Evolutionary conservation across 2,113 vertebrate species (phyloP), one percentile per base, ranked within the genome.

Genomic region (Rhinogobius similis): DNA sequence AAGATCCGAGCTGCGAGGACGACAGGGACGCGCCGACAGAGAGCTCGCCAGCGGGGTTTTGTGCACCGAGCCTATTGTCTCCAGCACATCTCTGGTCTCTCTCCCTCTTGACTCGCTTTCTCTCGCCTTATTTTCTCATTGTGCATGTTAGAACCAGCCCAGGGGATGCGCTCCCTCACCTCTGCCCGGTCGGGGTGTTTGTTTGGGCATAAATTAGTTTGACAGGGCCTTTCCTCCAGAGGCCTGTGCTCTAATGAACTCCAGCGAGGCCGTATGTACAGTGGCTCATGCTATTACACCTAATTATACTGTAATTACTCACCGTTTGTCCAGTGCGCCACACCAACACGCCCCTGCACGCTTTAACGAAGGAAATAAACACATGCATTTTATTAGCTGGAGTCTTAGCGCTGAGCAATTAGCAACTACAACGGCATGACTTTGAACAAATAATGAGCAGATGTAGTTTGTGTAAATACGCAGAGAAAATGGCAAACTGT

Each of bases 201-300:
- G 78, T 68, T 43, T 87, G 41, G 64, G 55, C 0, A 81, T 84
- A 75, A 86, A 73, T 81, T 21, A 61, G 23, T 74, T 14, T 79
- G 72, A 77, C 67, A 74, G 63, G 56, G 65, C 65, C 29, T 41
- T 27, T 32, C 41, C 73, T 79, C 82, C 16, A 13, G 66, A 71
- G 84, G 77, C 20, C 43, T 18, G 26, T 18, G 26, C 32, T 48
- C 66, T 85, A 78, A 82, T 86, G 76, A 80, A 88, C 73, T 79
- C 61, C 14, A 14, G 43, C 59, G 50, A 11, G 70, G 39, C 76
- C 27, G 7, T 46, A n/a, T n/a, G n/a, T n/a, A 82, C 79, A 63
- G 62, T 78, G 68, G 39, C 72, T 72, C 61, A 56, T 72, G 48
- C 65, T 66, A 56, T 77, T 67, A 71, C 68, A 71, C 18, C 41